Conservation (phyloP, 2,888 invertebrate species). For the Macrophya annulata region DNA sequence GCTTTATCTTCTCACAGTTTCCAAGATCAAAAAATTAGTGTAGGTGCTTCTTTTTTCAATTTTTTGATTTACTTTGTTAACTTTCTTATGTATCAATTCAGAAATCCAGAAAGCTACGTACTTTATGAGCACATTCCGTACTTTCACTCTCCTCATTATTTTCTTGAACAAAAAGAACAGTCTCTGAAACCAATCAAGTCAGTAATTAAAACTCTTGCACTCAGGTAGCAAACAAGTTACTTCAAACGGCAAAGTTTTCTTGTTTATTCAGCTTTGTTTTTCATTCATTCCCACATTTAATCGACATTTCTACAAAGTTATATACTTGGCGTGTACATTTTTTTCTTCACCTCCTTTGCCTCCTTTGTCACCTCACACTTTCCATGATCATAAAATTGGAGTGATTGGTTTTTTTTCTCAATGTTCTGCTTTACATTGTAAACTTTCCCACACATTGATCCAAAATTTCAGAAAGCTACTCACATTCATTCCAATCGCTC, state of each 20-base stretch:
- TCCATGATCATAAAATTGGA: not conserved
- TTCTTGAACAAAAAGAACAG: not conserved
- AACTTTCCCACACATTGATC: not conserved
- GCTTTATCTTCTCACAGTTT: not conserved
- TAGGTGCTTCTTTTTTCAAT: not conserved
- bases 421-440: not conserved
- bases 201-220: slow-evolving; percentile 31
- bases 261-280: too few relatives aligned
- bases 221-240: slow-evolving; percentile 69
- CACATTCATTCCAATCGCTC: not conserved
- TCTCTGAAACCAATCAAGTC: not conserved
- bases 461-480: not conserved
- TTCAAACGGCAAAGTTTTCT: too few relatives aligned
- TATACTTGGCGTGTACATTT: not conserved
- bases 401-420: not conserved
- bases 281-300: not conserved
- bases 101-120: not conserved
- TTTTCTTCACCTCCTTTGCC: not conserved
- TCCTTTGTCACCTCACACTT: not conserved
- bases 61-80: not conserved
- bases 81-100: not conserved
- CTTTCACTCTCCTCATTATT: not conserved
- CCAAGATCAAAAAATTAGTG: not conserved
- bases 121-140: not conserved
- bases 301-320: not conserved